Conservation (phyloP, 2,113 vertebrate genomes). For the Corythaixoides concolor region DNA sequence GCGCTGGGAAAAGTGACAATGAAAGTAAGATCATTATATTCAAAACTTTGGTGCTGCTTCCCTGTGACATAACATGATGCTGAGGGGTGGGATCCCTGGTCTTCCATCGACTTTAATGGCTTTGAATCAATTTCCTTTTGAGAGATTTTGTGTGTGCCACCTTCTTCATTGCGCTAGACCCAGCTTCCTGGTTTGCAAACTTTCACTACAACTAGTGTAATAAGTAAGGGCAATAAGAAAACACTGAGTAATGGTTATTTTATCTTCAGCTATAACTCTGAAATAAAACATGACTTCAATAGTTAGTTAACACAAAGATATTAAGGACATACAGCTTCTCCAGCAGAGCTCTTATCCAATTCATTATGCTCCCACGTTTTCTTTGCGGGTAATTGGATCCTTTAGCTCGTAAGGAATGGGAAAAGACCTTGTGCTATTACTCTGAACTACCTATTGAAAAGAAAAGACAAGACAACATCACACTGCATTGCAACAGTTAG, state of each 20-base stretch:
- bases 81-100: neutral
- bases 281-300: neutral
- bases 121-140: neutral
- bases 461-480: neutral
- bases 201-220: neutral
- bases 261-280: neutral
- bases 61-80: neutral
- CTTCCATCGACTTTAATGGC: neutral
- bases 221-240: neutral
- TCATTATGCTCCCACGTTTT: neutral
- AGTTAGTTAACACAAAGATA: neutral
- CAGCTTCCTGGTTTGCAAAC: neutral
- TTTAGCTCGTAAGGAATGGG: neutral
- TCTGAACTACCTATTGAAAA: neutral
- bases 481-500: neutral
- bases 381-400: neutral
- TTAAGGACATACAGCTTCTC: neutral
- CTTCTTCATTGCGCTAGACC: neutral
- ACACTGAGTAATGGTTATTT: neutral
- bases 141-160: neutral
- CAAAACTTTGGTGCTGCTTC: neutral
- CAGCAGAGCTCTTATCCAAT: neutral
- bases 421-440: neutral
- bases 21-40: slow-evolving; percentile 61
- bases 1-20: slow-evolving; percentile 21